Percentiles rank a stretch among this genome's conserved stretches.
These are phyloP conservation scores for Chrysina gloriosa DNA, from an alignment of 2,888 invertebrate genomes.

Conservation along the genomic window DNA sequence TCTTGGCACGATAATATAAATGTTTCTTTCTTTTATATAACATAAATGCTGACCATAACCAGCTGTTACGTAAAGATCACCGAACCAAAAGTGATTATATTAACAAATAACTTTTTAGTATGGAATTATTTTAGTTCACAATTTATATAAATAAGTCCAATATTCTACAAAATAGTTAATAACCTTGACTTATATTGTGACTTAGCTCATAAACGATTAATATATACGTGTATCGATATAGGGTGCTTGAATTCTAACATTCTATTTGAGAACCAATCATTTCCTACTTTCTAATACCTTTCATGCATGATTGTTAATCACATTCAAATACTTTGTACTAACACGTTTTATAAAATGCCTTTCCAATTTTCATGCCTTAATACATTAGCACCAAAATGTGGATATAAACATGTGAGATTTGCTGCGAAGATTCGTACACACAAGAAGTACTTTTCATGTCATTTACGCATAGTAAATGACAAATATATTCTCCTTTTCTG, in stretches of 20 bases:
- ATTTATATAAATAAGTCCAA: too few relatives aligned
- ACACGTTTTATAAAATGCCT: conserved; percentile 12
- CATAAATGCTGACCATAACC: neutral
- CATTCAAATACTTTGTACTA: conserved; percentile 5
- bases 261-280: conserved; percentile 6
- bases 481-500: neutral
- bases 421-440: neutral
- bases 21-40: neutral
- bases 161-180: neutral
- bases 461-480: neutral
- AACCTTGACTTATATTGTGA: conserved; percentile 13
- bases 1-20: conserved; percentile 8
- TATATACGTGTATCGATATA: neutral
- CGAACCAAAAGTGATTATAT: too few relatives aligned
- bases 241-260: conserved; percentile 8
- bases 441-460: neutral
- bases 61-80: too few relatives aligned
- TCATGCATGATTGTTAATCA: conserved; percentile 19
- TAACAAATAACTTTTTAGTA: too few relatives aligned
- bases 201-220: too few relatives aligned
- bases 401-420: neutral
- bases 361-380: neutral
- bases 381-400: neutral
- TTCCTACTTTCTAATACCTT: conserved; percentile 39
- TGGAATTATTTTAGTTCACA: too few relatives aligned